These are phyloP conservation scores for Melikaiella ostensackeni DNA, from an alignment of 2,888 invertebrate species.

Conservation along the genomic window DNA sequence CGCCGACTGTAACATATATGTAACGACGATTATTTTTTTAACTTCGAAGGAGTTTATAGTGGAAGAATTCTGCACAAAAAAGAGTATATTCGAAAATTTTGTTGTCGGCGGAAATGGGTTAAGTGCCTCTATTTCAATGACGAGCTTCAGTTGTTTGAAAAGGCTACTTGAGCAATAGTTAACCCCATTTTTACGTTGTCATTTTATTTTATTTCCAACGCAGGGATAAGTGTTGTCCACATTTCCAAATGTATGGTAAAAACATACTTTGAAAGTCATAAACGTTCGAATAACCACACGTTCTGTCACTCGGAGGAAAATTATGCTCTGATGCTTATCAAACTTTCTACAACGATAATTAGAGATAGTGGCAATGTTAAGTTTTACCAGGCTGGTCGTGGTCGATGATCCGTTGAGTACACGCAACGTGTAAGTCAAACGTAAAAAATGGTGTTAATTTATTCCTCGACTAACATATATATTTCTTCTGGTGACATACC, in stretches of 20 bases:
- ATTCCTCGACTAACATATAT: neutral
- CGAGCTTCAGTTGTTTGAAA: neutral
- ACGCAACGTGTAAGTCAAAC: constrained; percentile 9
- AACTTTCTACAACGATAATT: constrained; percentile 20
- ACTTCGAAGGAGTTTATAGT: no score
- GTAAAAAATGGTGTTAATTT: neutral
- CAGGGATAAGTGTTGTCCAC: neutral
- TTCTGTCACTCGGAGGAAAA: constrained; percentile 9
- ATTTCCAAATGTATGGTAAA: neutral
- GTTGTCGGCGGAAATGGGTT: no score
- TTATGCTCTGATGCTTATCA: constrained; percentile 16
- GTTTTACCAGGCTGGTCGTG: constrained; percentile 4
- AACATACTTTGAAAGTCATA: neutral
- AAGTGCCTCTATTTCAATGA: no score
- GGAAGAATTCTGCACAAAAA: no score
- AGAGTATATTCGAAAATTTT: no score
- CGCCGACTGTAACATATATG: no score
- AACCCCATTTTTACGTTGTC: neutral
- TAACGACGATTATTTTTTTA: no score
- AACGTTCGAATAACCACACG: constrained; percentile 11
- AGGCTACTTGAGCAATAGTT: neutral
- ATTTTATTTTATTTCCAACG: neutral
- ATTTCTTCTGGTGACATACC: neutral
- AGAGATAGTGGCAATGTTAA: constrained; percentile 19
- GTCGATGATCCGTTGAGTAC: constrained; percentile 23